Evolutionary conservation across 2,113 vertebrate species (phyloP), one percentile per base, ranked within the genome.

Genomic region (Prochilodus magdalenae): DNA sequence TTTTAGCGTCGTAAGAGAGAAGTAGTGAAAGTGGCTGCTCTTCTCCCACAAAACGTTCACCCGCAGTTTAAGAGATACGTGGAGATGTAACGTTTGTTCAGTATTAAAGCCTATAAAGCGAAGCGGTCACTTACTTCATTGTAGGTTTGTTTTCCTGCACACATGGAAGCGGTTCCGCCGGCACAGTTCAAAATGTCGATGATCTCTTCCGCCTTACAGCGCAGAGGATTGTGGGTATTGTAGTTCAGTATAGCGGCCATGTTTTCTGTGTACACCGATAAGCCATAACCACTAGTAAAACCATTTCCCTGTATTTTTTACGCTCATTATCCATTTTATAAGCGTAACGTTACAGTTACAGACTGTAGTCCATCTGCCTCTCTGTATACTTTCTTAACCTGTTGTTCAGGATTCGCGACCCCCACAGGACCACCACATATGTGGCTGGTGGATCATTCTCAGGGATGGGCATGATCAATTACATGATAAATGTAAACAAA

Each of bases 61-160:
- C 62, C 29, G 12, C 62, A 1, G 15, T 65, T 16, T 30, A 10
- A 7, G 27, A 40, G 22, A n/a, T 12, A 40, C 20, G 2, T 1
- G 6, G 1, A 33, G 16, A 22, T 40, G 15, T 33, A 33, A 73
- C 10, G 1, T 27, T 26, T 5, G 0, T 6, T 55, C 49, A n/a
- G 13, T n/a, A 10, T 0, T 30, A 63, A n/a, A 81, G 18, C 2
- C 0, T 2, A 36, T 36, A 3, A 49, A 26, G 49, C 16, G 6
- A 73, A 78, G 57, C 1, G 5, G 16, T 1, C 2, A 74, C 85
- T 84, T 75, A 86, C 85, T 86, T 86, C 85, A 86, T 86, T 57
- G 15, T 81, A 67, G 70, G 7, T 27, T 30, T 66, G 15, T 26
- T 33, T 18, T 60, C 3, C 49, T 26, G 16, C 27, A 10, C 27